Percentiles rank a stretch among this genome's conserved stretches.
phyloP scores from a whole-genome alignment of 2,113 vertebrate genomes.

The Atractosteus spatula region DNA sequence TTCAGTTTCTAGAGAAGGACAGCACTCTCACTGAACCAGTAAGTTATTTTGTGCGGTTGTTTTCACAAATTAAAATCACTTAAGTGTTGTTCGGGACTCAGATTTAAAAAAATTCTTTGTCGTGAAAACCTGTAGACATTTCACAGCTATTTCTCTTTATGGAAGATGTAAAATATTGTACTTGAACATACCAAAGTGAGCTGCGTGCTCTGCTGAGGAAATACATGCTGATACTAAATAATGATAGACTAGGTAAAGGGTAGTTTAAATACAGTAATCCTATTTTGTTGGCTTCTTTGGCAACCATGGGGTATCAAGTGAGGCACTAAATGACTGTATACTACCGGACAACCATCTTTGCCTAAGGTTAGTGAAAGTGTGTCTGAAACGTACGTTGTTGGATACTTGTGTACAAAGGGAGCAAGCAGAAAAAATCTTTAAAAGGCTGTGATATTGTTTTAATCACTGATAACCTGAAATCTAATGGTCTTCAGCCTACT shows the following conservation, averaged over 20 bases:
- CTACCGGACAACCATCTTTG: not conserved
- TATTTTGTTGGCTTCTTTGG: constrained; percentile 1
- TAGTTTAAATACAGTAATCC: not conserved
- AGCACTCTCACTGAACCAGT: constrained; percentile 96
- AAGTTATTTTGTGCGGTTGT: constrained; percentile 44
- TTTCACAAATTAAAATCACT: too few relatives aligned
- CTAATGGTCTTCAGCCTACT: too few relatives aligned
- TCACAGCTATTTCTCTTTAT: too few relatives aligned
- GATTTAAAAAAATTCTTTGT: too few relatives aligned
- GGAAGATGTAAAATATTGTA: not conserved
- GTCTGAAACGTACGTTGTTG: not conserved
- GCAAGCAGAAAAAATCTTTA: not conserved
- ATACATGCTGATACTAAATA: not conserved
- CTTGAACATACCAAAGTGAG: not conserved
- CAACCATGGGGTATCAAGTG: not conserved
- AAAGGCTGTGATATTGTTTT: not conserved
- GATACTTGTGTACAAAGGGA: not conserved
- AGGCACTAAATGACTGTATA: not conserved
- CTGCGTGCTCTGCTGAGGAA: not conserved
- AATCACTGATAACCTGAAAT: too few relatives aligned
- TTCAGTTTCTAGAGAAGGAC: constrained; percentile 97
- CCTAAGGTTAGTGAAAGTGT: constrained; percentile 6
- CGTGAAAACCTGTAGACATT: not conserved
- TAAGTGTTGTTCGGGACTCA: too few relatives aligned
- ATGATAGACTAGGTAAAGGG: not conserved